These are phyloP conservation scores for Setipinna tenuifilis DNA, from an alignment of 2,797 vertebrate species.

Conservation along the genomic window DNA sequence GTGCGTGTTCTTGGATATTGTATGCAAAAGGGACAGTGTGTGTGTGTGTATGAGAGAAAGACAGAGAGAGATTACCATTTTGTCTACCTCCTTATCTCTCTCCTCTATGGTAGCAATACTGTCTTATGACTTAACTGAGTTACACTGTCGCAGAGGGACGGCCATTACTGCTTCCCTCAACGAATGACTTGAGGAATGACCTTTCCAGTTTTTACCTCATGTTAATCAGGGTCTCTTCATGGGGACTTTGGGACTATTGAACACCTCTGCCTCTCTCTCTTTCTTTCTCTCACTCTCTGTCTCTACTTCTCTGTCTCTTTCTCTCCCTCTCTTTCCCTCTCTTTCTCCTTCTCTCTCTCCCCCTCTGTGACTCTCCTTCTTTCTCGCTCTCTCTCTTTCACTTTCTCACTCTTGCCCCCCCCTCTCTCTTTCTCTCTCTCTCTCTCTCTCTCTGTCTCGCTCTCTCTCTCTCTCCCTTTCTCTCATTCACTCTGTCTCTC, in stretches of 20 bases:
- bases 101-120: background rate
- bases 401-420: too few relatives aligned
- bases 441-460: too few relatives aligned
- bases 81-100: background rate
- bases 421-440: too few relatives aligned
- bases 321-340: background rate
- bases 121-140: background rate
- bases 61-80: too few relatives aligned
- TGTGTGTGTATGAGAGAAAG: too few relatives aligned
- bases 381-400: too few relatives aligned
- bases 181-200: background rate
- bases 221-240: background rate
- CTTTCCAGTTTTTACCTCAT: background rate
- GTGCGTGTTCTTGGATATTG: background rate
- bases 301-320: background rate
- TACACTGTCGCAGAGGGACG: background rate
- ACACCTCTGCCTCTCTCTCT: background rate
- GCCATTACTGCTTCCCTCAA: background rate
- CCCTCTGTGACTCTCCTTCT: too few relatives aligned
- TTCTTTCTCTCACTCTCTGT: background rate
- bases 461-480: slow-evolving; percentile 19
- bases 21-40: background rate
- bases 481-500: background rate
- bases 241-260: background rate
- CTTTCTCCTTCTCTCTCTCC: too few relatives aligned